Conservation (phyloP, 2,888 invertebrate species). For the Parnassius glacialis region DNA sequence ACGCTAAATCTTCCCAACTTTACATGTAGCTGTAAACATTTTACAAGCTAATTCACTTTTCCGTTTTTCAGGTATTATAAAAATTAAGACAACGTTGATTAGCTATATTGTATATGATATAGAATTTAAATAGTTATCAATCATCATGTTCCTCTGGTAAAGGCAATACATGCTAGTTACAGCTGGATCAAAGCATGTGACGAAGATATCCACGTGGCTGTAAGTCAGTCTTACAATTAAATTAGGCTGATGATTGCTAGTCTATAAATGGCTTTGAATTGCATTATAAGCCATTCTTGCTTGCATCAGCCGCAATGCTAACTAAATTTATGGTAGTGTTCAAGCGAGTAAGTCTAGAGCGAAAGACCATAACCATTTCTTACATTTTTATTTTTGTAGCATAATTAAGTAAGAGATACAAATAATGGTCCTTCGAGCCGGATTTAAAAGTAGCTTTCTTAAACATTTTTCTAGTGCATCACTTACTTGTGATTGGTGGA, state of each 20-base stretch:
- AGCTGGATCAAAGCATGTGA: too few relatives aligned
- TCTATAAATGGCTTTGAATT: slow-evolving; percentile 50
- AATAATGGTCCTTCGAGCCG: slow-evolving; percentile 35
- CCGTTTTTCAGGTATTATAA: too few relatives aligned
- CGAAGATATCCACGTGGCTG: neutral
- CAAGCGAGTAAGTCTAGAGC: slow-evolving; percentile 38
- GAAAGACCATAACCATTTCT: slow-evolving; percentile 41
- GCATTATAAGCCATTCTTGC: slow-evolving; percentile 68
- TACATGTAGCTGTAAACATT: too few relatives aligned
- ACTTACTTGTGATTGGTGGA: slow-evolving; percentile 88
- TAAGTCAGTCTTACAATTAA: slow-evolving; percentile 23
- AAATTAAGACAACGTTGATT: too few relatives aligned
- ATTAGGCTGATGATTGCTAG: slow-evolving; percentile 51
- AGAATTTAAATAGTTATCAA: too few relatives aligned
- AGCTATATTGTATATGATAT: too few relatives aligned
- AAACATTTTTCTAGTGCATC: slow-evolving; percentile 57
- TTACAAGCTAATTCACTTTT: too few relatives aligned
- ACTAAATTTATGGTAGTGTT: slow-evolving; percentile 45
- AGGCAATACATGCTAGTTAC: too few relatives aligned
- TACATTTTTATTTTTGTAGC: neutral
- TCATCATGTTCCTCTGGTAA: too few relatives aligned
- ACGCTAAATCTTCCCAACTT: too few relatives aligned
- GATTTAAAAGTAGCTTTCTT: slow-evolving; percentile 36
- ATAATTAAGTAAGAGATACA: neutral
- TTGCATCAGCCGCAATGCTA: slow-evolving; percentile 60